phyloP scores from a whole-genome alignment of 2,113 vertebrate species.

The Pteropus alecto region DNA sequence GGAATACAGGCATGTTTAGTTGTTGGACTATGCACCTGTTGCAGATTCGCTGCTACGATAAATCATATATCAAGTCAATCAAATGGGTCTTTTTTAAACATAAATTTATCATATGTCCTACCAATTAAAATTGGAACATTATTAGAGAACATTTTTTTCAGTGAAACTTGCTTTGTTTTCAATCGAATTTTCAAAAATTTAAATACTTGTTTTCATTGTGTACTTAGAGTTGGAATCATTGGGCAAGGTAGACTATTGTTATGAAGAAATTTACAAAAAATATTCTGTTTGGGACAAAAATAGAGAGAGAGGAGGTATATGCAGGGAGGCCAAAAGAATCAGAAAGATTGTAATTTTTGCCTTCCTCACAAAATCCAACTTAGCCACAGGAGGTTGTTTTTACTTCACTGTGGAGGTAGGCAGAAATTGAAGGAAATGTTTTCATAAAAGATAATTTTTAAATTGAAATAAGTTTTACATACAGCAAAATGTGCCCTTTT shows the following conservation, averaged over 20 bases:
- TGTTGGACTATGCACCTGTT: background rate
- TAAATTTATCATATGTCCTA: background rate
- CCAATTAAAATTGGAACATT: background rate
- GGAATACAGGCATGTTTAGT: background rate
- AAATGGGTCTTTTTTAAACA: background rate
- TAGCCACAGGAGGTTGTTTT: background rate
- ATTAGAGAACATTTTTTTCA: background rate
- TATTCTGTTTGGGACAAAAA: background rate
- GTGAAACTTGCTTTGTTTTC: background rate
- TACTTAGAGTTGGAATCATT: background rate
- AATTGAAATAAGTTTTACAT: background rate
- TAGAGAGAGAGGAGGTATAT: rapidly evolving
- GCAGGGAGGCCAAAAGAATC: background rate
- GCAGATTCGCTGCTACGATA: background rate
- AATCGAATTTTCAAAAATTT: background rate
- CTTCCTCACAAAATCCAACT: background rate
- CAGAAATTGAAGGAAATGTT: background rate
- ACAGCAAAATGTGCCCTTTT: background rate
- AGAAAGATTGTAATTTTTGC: background rate
- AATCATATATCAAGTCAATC: background rate
- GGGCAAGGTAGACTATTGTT: background rate
- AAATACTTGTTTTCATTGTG: background rate
- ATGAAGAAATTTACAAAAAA: background rate
- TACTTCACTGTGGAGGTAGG: background rate
- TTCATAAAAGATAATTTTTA: background rate